Evolutionary conservation across 2,888 invertebrate genomes (phyloP).

Genomic region (Cartodere bifasciata): DNA sequence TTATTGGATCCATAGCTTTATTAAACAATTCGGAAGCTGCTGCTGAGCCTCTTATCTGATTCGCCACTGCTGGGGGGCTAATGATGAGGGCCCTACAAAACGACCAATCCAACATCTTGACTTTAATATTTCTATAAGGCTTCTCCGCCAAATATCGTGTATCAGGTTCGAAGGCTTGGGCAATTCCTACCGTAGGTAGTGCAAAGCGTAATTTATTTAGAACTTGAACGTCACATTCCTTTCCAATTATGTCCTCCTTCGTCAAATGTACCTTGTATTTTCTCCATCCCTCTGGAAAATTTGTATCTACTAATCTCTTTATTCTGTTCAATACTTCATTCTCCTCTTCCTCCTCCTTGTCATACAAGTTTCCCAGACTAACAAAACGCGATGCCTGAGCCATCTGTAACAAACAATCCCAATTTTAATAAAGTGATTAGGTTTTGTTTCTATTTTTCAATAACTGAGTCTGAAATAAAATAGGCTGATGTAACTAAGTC

Average conservation of each 20-base stretch:
- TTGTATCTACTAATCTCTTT: slow-evolving; percentile 3
- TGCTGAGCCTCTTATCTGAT: slow-evolving; percentile 13
- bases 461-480: too few relatives aligned
- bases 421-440: too few relatives aligned
- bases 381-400: too few relatives aligned
- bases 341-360: too few relatives aligned
- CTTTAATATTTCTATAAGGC: slow-evolving; percentile 16
- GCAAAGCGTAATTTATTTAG: slow-evolving; percentile 20
- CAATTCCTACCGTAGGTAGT: slow-evolving; percentile 17
- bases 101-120: slow-evolving; percentile 18
- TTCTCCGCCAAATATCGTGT: slow-evolving; percentile 14
- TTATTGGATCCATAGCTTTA: background rate
- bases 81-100: slow-evolving; percentile 16
- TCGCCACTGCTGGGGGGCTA: slow-evolving; percentile 11
- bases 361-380: too few relatives aligned
- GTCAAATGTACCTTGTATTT: slow-evolving; percentile 10
- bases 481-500: too few relatives aligned
- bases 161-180: slow-evolving; percentile 16
- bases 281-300: slow-evolving; percentile 13
- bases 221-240: slow-evolving; percentile 13
- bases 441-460: too few relatives aligned
- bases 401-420: too few relatives aligned
- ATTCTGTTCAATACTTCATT: too few relatives aligned
- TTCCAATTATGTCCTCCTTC: slow-evolving; percentile 12
- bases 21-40: slow-evolving; percentile 2